phyloP scores from a whole-genome alignment of 2,113 vertebrate species.

The Mastomys natalensis region DNA sequence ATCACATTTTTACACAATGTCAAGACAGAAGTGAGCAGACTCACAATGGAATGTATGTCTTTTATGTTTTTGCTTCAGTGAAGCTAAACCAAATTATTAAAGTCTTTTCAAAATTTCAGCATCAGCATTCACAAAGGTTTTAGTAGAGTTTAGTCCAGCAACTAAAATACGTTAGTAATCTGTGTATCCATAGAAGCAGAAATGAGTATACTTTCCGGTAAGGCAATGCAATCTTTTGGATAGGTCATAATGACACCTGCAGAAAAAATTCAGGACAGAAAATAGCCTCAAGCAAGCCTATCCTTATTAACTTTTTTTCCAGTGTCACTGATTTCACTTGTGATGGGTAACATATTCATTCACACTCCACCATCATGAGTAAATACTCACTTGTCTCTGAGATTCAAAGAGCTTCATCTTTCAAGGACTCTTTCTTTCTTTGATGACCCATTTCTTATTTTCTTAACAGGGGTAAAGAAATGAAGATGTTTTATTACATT shows the following conservation, averaged over 20 bases:
- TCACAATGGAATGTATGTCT: constrained; percentile 34
- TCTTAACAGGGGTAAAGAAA: not conserved
- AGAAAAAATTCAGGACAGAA: constrained; percentile 79
- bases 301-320: constrained; percentile 87
- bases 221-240: constrained; percentile 67
- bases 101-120: constrained; percentile 74
- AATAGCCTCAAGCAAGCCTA: constrained; percentile 81
- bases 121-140: constrained; percentile 76
- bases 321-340: constrained; percentile 82
- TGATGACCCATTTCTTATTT: not conserved
- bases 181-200: constrained; percentile 72
- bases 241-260: constrained; percentile 83
- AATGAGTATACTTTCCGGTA: constrained; percentile 69
- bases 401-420: constrained; percentile 44
- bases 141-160: constrained; percentile 53
- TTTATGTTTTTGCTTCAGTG: constrained; percentile 76
- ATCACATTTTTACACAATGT: constrained; percentile 63
- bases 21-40: constrained; percentile 68
- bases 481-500: not conserved
- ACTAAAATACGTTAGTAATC: constrained; percentile 46
- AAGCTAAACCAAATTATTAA: constrained; percentile 78
- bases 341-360: constrained; percentile 81
- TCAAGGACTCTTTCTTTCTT: not conserved
- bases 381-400: constrained; percentile 37
- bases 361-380: constrained; percentile 49